A percentile compares a stretch with the other conserved stretches of the same genome.
Evolutionary conservation across 1,140 invertebrate species (phyloP).

Genomic region (Saccostrea glomerata): DNA sequence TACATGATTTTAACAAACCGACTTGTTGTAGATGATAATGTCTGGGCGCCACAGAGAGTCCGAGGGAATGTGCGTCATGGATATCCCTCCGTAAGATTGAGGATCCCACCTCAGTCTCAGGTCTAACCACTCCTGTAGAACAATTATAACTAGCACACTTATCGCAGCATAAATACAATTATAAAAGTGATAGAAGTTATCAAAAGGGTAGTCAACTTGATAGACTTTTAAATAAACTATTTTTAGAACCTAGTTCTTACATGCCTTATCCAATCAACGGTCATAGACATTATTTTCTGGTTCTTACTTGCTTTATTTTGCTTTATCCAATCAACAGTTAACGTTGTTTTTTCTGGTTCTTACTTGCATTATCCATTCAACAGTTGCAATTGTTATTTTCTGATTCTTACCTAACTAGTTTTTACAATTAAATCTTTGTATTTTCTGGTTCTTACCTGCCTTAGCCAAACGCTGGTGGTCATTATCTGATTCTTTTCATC

Average conservation of each 20-base stretch:
- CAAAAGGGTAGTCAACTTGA: no score
- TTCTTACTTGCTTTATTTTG: not conserved
- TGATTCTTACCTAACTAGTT: no score
- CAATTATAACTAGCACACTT: not conserved
- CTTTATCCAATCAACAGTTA: not conserved
- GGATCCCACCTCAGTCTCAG: slow-evolving; percentile 75
- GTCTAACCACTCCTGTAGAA: slow-evolving; percentile 75
- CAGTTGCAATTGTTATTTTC: no score
- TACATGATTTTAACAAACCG: slow-evolving; percentile 21
- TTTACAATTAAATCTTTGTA: no score
- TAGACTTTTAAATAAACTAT: no score
- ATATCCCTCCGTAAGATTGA: slow-evolving; percentile 94
- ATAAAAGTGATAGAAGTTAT: not conserved
- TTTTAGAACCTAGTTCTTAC: no score
- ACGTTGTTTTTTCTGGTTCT: no score
- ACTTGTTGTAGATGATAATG: slow-evolving; percentile 80
- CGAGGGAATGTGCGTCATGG: slow-evolving; percentile 84
- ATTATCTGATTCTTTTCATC: slow-evolving; percentile 82
- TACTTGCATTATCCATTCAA: not conserved
- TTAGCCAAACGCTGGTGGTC: slow-evolving; percentile 95
- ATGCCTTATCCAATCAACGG: not conserved
- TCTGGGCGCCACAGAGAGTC: slow-evolving; percentile 89
- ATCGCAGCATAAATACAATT: not conserved
- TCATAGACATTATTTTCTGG: not conserved
- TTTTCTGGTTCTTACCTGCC: slow-evolving; percentile 82